Evolutionary conservation across 2,888 invertebrate species (phyloP).

Genomic region (Toxonevra muliebris): DNA sequence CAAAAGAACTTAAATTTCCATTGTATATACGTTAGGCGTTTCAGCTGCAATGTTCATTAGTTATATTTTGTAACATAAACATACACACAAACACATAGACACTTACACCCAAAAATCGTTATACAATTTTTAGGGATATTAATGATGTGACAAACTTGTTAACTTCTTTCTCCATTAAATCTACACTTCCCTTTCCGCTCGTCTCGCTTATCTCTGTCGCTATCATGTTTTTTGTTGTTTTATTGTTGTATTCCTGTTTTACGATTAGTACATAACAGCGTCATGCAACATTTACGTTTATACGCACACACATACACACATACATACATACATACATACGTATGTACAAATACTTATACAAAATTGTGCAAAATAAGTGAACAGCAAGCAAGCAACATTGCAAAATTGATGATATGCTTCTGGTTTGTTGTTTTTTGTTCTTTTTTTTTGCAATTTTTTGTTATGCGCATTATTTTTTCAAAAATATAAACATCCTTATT

Average conservation of each 20-base stretch:
- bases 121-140: constrained; percentile 15
- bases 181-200: not conserved
- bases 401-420: constrained; percentile 34
- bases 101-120: too few relatives aligned
- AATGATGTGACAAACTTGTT: constrained; percentile 32
- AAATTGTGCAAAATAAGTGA: constrained; percentile 25
- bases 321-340: too few relatives aligned
- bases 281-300: constrained; percentile 4
- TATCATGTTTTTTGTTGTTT: not conserved
- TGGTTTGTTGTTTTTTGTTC: not conserved
- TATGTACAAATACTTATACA: too few relatives aligned
- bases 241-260: not conserved
- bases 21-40: too few relatives aligned
- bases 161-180: constrained; percentile 19
- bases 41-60: too few relatives aligned
- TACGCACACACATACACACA: not conserved
- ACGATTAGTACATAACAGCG: not conserved
- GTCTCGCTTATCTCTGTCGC: not conserved
- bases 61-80: too few relatives aligned
- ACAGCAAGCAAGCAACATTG: constrained; percentile 8
- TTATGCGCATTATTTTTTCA: not conserved
- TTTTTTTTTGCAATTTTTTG: not conserved
- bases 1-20: too few relatives aligned
- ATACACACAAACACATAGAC: too few relatives aligned
- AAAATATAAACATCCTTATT: not conserved